Percentiles rank a stretch among this genome's conserved stretches.
These are phyloP conservation scores for Adoxophyes honmai DNA, from an alignment of 1,140 invertebrate species.

Conservation along the genomic window DNA sequence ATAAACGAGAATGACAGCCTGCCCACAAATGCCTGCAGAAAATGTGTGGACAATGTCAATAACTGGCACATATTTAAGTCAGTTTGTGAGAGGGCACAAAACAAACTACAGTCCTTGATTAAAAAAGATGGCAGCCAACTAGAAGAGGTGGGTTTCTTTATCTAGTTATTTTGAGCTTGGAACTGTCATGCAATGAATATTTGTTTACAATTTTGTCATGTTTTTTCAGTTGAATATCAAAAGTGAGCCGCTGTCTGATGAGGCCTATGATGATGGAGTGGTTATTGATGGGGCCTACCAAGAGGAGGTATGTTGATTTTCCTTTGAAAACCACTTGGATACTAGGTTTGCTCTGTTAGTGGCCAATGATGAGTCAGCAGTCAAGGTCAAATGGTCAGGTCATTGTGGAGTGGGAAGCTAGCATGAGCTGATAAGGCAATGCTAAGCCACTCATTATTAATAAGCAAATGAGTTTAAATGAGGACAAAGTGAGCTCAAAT, in stretches of 20 bases:
- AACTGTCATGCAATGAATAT: conserved; percentile 46
- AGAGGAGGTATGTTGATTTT: conserved; percentile 51
- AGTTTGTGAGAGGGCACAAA: conserved; percentile 77
- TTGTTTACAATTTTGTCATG: conserved; percentile 41
- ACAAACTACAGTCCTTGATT: conserved; percentile 74
- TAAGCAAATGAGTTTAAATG: background rate
- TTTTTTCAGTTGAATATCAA: conserved; percentile 73
- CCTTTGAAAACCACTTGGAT: conserved; percentile 13
- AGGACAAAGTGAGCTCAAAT: conserved; percentile 2
- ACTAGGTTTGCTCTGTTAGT: conserved; percentile 12
- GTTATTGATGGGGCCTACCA: conserved; percentile 73
- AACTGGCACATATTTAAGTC: conserved; percentile 77
- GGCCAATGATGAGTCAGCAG: conserved; percentile 33
- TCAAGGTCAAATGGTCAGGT: conserved; percentile 56
- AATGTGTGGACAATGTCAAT: conserved; percentile 77
- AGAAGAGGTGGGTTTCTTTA: conserved; percentile 68
- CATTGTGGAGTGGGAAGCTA: background rate
- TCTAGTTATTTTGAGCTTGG: conserved; percentile 43
- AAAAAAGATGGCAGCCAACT: conserved; percentile 70
- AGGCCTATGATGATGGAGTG: conserved; percentile 72
- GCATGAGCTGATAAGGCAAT: conserved; percentile 8
- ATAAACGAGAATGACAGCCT: conserved; percentile 77
- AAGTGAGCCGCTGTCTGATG: conserved; percentile 70
- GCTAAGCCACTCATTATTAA: conserved; percentile 6
- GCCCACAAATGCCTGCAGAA: conserved; percentile 77